Evolutionary conservation across 2,797 vertebrate genomes (phyloP), one percentile per base, ranked within the genome.

Genomic region (Podargus strigoides): DNA sequence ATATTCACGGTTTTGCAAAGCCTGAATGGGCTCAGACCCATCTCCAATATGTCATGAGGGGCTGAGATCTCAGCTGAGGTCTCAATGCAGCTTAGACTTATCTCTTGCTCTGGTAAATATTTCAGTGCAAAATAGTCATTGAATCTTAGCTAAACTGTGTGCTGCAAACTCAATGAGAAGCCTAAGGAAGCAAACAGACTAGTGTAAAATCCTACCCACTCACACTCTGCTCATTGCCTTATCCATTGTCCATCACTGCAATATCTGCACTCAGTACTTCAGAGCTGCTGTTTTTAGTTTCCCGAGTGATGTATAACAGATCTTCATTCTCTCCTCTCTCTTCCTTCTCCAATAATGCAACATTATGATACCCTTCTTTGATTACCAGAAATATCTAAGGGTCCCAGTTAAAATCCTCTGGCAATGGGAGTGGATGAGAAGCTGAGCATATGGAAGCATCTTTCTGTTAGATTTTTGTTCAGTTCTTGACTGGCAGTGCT

Each of bases 101-200:
- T 55, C 60, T 91, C 78, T 79, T 66, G 7, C 55, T 77, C 59
- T 83, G 63, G 59, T 78, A 92, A 85, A 83, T 37, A 80, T 85
- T 90, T 85, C 60, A 49, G 18, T 72, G 68, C 52, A 68, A 58
- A 80, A 32, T 34, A 78, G 37, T 3, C 78, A 60, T 21, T 37
- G 21, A 59, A 42, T 93, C 59, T 76, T 42, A 82, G 63, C 34
- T 67, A 49, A 92, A 60, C 34, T 49, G 12, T n/a, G 26, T 47
- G 28, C 32, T 46, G 68, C 53, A 93, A 87, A 37, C 26, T 27
- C 7, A 1, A 2, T 44, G 60, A 89, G 67, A 72, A 88, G 16
- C 12, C 34, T 44, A 59, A 62, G 28, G n/a, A 94, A 68, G 42
- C 27, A 87, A 82, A 75, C 3, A 55, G 19, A 6, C 7, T 24